Evolutionary conservation across 2,797 vertebrate species (phyloP).

Genomic region (Chiloscyllium punctatum): DNA sequence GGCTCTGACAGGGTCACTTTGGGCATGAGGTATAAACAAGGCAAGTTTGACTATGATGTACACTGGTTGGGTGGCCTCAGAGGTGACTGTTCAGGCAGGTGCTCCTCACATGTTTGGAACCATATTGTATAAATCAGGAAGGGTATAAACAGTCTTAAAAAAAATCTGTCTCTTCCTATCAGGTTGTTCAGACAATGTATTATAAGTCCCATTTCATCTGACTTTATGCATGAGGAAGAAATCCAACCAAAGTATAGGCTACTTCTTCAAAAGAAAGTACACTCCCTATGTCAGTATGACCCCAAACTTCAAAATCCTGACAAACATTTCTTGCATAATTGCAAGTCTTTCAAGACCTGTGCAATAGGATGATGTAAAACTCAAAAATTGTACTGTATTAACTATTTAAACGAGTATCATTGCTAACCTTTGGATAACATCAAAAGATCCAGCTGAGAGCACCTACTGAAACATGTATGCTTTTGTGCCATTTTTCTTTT

Average conservation of each 20-base stretch:
- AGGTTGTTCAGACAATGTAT: not conserved
- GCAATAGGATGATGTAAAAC: not conserved
- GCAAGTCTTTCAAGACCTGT: not conserved
- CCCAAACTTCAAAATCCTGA: not conserved
- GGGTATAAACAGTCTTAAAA: not conserved
- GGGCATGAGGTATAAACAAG: not conserved
- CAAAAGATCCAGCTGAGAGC: not conserved
- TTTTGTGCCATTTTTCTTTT: not conserved
- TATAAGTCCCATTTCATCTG: not conserved
- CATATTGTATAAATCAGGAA: not conserved
- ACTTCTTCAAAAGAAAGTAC: not conserved
- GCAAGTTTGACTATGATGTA: not conserved
- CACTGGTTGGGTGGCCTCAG: not conserved
- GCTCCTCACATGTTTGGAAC: not conserved
- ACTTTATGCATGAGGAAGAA: not conserved
- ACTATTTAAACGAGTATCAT: not conserved
- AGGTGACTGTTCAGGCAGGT: not conserved
- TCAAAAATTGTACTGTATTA: not conserved
- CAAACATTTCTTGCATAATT: not conserved
- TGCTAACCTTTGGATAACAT: not conserved
- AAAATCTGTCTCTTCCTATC: not conserved
- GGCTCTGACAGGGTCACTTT: not conserved
- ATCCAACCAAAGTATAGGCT: too few relatives aligned
- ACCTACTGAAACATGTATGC: not conserved
- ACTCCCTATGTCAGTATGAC: not conserved